Base-by-base conservation (phyloP, 1,140 invertebrate genomes). In the Bombus soroeensis region DNA sequence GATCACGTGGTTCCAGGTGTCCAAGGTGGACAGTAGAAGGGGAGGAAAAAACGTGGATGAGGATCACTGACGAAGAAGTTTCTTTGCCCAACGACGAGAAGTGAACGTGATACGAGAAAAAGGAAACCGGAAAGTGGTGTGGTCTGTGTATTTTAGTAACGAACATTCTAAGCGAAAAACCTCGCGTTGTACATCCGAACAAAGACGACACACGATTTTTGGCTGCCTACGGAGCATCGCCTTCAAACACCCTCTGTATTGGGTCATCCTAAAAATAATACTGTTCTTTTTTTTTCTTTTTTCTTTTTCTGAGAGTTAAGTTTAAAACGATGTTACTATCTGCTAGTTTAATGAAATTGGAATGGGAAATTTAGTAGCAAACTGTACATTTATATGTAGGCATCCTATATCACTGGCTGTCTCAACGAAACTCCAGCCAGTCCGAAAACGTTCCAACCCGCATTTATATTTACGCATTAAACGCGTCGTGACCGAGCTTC, bases 81-180 rank as follows among this genome's bases (percentile, higher is more conserved):
- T 86, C 82, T 86, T 88, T 70, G 77, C 47, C 64, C 80, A 39
- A 34, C 57, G 75, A 71, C n/a, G 79, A 59, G 64, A 74, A 53
- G 34, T 34, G 79, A 66, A 71, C 85, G 81, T 39, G 68, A 86
- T 82, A 87, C 47, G 85, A 90, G 88, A 90, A 80, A 89, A 90
- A 89, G 88, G 89, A 87, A 66, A 87, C 74, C 64, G 86, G 85
- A 90, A 89, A 82, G 75, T 87, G 77, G 53, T 70, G 81, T 62
- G 66, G 75, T 70, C 85, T 77, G 86, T 90, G 80, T 90, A 90
- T 90, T 90, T 90, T 83, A 71, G 89, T 90, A 90, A 87, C 79
- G 84, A 83, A 87, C 77, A 74, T 76, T 72, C 32, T 62, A 73
- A 81, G 68, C 77, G 83, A 80, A 85, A 66, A 81, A 71, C 47